Evolutionary conservation across 2,113 vertebrate genomes (phyloP).

Genomic region (Alethe diademata): DNA sequence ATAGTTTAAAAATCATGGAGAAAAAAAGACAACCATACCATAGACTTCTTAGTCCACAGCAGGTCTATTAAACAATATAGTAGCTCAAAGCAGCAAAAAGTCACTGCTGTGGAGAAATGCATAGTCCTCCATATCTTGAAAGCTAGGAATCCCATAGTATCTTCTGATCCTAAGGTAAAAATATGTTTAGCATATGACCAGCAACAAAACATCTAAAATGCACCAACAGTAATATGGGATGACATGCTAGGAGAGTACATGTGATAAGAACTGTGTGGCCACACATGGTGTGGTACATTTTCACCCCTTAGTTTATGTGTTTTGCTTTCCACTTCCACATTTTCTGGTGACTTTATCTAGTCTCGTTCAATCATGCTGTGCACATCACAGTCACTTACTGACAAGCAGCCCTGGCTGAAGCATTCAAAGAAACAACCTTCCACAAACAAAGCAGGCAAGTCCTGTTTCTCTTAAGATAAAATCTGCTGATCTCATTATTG

Average conservation of each 20-base stretch:
- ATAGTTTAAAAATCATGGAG: neutral
- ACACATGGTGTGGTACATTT: constrained; percentile 55
- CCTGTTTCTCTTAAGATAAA: constrained; percentile 80
- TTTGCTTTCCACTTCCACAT: constrained; percentile 64
- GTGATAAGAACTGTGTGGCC: constrained; percentile 28
- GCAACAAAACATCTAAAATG: neutral
- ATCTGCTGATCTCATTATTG: constrained; percentile 85
- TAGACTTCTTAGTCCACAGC: neutral
- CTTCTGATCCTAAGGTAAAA: neutral
- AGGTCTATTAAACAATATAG: neutral
- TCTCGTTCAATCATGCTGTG: constrained; percentile 63
- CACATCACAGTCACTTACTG: constrained; percentile 71
- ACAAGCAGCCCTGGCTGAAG: constrained; percentile 74
- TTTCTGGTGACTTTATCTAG: constrained; percentile 73
- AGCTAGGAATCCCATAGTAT: neutral
- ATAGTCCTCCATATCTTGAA: neutral
- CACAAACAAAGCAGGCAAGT: constrained; percentile 75
- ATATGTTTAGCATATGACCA: neutral
- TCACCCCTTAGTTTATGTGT: constrained; percentile 43
- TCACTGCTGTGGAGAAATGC: neutral
- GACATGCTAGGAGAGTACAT: neutral
- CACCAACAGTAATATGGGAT: neutral
- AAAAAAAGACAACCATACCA: neutral
- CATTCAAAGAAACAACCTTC: constrained; percentile 75
- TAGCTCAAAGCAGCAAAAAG: neutral